Evolutionary conservation across 2,113 vertebrate genomes (phyloP).

Genomic region (Hydrolagus affinis): DNA sequence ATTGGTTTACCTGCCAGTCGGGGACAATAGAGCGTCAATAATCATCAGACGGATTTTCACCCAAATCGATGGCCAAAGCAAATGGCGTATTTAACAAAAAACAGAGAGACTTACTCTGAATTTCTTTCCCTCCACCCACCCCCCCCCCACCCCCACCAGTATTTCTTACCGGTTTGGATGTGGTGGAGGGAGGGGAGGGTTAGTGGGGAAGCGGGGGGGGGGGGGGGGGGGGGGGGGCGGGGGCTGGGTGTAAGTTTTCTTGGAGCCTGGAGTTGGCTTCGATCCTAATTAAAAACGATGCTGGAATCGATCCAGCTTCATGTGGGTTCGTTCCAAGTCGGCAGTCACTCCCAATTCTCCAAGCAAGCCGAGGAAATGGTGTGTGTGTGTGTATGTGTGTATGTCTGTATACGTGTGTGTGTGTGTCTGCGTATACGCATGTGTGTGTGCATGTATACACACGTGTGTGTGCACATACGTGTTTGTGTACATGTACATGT

Average conservation of each 20-base stretch:
- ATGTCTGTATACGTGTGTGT: too few relatives aligned
- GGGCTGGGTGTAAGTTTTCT: too few relatives aligned
- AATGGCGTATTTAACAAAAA: background rate
- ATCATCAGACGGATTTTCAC: background rate
- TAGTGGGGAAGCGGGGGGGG: too few relatives aligned
- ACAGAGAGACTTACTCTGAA: too few relatives aligned
- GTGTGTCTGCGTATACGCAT: too few relatives aligned
- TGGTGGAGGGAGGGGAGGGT: conserved; percentile 2
- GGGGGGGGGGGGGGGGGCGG: too few relatives aligned
- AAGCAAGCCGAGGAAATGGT: background rate
- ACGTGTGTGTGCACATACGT: too few relatives aligned
- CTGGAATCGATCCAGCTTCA: background rate
- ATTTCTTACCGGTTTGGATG: background rate
- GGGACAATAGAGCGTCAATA: background rate
- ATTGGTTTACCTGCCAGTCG: background rate
- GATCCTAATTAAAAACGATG: conserved; percentile 25
- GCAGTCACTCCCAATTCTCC: background rate
- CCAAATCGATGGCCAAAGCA: background rate
- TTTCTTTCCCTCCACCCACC: too few relatives aligned
- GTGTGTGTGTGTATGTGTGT: too few relatives aligned
- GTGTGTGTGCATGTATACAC: too few relatives aligned
- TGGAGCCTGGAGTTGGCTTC: background rate
- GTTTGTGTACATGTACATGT: too few relatives aligned
- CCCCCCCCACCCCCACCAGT: too few relatives aligned
- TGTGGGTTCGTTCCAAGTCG: conserved; percentile 10